Conservation (phyloP, 2,888 invertebrate species). For the Ditylenchus weischeri region DNA sequence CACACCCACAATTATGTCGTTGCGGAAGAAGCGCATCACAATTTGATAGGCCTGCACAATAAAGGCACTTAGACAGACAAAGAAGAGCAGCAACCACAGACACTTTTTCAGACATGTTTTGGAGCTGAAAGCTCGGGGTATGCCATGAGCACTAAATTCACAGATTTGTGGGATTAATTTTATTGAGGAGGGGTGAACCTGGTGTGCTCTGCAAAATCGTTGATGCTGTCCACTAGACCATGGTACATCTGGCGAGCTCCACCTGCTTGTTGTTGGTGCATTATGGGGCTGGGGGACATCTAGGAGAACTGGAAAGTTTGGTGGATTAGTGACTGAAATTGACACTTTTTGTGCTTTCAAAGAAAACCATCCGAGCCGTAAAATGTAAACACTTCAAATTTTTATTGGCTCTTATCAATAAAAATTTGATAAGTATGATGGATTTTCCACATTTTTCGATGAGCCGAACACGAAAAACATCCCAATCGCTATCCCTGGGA, state of each 20-base stretch:
- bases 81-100: conserved; percentile 51
- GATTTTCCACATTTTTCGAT: too few relatives aligned
- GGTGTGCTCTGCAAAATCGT: conserved; percentile 17
- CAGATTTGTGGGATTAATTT: too few relatives aligned
- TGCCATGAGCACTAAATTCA: conserved; percentile 50
- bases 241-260: neutral
- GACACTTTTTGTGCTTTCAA: too few relatives aligned
- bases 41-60: conserved; percentile 52
- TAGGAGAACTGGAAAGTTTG: too few relatives aligned
- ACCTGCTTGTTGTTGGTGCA: neutral
- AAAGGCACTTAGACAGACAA: conserved; percentile 49
- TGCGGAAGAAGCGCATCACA: conserved; percentile 49
- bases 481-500: too few relatives aligned
- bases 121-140: conserved; percentile 54
- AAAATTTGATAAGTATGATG: too few relatives aligned
- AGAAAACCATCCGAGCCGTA: too few relatives aligned
- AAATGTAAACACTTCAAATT: too few relatives aligned
- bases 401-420: too few relatives aligned
- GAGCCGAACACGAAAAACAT: too few relatives aligned
- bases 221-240: conserved; percentile 12
- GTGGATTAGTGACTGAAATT: too few relatives aligned
- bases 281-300: too few relatives aligned
- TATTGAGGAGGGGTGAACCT: neutral
- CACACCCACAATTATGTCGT: conserved; percentile 57
- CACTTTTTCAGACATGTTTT: conserved; percentile 29